These are phyloP conservation scores for Lathronympha strigana DNA, from an alignment of 2,888 invertebrate species.

Conservation along the genomic window DNA sequence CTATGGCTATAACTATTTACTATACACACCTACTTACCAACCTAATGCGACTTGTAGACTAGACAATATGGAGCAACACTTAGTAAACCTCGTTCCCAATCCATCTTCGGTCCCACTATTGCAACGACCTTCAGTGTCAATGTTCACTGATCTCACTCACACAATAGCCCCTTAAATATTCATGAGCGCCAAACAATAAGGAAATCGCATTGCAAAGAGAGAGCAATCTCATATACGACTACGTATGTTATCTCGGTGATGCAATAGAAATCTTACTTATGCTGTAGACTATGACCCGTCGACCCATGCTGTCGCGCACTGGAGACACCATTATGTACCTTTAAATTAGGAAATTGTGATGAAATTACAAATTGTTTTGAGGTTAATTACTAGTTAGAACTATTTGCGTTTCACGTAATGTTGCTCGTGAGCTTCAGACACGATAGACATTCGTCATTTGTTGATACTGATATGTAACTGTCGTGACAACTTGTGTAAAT, in stretches of 20 bases:
- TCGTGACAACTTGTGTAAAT: slow-evolving; percentile 29
- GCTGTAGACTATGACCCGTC: slow-evolving; percentile 88
- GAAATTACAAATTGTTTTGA: slow-evolving; percentile 48
- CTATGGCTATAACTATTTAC: neutral
- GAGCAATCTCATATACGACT: slow-evolving; percentile 40
- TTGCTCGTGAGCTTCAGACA: neutral
- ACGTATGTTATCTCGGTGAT: slow-evolving; percentile 39
- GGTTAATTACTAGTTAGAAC: slow-evolving; percentile 39
- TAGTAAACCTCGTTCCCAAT: slow-evolving; percentile 15
- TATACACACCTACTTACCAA: neutral
- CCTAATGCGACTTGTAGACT: neutral
- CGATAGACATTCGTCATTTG: slow-evolving; percentile 18
- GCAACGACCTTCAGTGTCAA: slow-evolving; percentile 24
- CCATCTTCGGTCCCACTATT: slow-evolving; percentile 6
- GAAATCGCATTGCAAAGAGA: slow-evolving; percentile 33
- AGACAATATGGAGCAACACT: slow-evolving; percentile 9
- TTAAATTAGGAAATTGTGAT: slow-evolving; percentile 61
- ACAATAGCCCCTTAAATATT: slow-evolving; percentile 34
- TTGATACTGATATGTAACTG: slow-evolving; percentile 17
- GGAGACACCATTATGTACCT: slow-evolving; percentile 91
- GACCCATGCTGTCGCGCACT: slow-evolving; percentile 87
- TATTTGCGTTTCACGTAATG: slow-evolving; percentile 27
- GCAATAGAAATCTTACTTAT: slow-evolving; percentile 76
- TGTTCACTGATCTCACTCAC: slow-evolving; percentile 15
- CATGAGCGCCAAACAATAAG: slow-evolving; percentile 35